Percentiles rank a stretch among this genome's conserved stretches.
Evolutionary conservation across 2,113 vertebrate species (phyloP).

Genomic region (Parus major): DNA sequence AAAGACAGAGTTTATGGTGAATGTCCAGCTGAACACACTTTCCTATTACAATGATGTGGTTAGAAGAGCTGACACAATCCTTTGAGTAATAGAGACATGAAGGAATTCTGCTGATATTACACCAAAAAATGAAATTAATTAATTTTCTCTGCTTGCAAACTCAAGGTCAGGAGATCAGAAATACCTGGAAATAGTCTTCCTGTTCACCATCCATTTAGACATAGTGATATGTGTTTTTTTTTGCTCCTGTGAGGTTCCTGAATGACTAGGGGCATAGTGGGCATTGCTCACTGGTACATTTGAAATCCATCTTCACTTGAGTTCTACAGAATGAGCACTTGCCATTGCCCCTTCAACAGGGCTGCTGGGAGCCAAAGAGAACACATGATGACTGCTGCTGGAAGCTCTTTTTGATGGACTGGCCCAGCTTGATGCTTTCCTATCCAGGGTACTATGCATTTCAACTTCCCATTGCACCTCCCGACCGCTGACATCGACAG

Average conservation of each 20-base stretch:
- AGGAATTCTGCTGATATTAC: neutral
- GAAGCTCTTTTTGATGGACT: neutral
- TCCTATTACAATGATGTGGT: neutral
- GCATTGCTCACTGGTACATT: neutral
- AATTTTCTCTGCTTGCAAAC: neutral
- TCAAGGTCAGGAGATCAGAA: neutral
- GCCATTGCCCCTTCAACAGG: neutral
- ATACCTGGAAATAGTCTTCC: neutral
- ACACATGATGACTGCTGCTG: neutral
- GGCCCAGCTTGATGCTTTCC: neutral
- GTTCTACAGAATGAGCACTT: neutral
- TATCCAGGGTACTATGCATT: neutral
- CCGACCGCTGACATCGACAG: neutral
- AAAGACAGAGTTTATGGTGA: neutral
- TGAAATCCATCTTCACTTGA: neutral
- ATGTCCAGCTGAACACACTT: neutral
- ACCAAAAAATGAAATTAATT: neutral
- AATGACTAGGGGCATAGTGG: neutral
- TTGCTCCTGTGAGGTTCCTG: neutral
- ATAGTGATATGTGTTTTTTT: neutral
- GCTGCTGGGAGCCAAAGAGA: neutral
- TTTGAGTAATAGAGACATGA: neutral
- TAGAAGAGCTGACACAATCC: constrained; percentile 17
- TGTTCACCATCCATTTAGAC: neutral
- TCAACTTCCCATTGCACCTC: neutral